These are phyloP conservation scores for Peromyscus nudipes DNA, from an alignment of 2,797 vertebrate genomes.

Conservation along the genomic window DNA sequence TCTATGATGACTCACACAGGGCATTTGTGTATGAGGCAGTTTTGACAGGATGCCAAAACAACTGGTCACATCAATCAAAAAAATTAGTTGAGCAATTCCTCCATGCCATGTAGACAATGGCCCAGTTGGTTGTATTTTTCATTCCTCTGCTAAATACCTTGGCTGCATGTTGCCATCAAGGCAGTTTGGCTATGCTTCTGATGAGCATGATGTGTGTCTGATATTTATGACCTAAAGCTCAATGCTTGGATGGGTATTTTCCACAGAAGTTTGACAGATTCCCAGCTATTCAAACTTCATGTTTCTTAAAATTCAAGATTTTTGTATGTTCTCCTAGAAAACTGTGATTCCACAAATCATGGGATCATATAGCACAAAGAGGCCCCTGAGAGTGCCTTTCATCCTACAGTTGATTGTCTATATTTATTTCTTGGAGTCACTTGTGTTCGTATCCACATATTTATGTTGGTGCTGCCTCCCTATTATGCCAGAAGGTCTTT, in stretches of 20 bases:
- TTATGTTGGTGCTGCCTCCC: conserved; percentile 71
- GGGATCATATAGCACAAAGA: conserved; percentile 62
- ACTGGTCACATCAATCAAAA: conserved; percentile 74
- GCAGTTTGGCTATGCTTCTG: conserved; percentile 46
- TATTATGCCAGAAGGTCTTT: conserved; percentile 62
- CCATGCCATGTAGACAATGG: conserved; percentile 56
- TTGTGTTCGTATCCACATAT: conserved; percentile 75
- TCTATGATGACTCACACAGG: conserved; percentile 43
- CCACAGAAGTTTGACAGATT: conserved; percentile 10
- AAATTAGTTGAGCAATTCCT: conserved; percentile 60
- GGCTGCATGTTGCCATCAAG: not conserved
- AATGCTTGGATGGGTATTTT: conserved; percentile 26
- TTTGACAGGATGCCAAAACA: conserved; percentile 63
- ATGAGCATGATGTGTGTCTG: conserved; percentile 16
- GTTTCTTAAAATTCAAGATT: conserved; percentile 37
- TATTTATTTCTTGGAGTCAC: conserved; percentile 77
- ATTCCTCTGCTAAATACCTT: conserved; percentile 68
- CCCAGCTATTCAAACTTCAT: conserved; percentile 38
- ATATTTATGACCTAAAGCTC: not conserved
- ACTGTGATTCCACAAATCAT: conserved; percentile 72
- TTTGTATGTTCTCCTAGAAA: conserved; percentile 68
- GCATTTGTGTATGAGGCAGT: conserved; percentile 35
- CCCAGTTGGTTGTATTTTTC: conserved; percentile 72
- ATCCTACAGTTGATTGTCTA: conserved; percentile 64
- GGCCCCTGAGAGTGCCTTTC: conserved; percentile 57